phyloP scores from a whole-genome alignment of 2,888 invertebrate genomes.

The Dromius quadrimaculatus region DNA sequence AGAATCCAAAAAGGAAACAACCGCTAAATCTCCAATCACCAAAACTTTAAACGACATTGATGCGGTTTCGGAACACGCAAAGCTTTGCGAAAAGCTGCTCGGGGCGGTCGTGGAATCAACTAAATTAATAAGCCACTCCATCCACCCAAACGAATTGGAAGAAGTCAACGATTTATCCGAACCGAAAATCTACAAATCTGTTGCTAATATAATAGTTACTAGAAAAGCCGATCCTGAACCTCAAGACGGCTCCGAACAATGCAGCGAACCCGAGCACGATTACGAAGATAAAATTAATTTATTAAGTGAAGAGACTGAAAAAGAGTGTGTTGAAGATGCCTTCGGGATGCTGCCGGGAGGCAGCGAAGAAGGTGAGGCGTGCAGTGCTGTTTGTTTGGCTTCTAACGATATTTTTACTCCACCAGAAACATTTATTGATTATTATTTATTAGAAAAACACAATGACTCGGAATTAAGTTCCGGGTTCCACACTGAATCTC shows the following conservation, averaged over 20 bases:
- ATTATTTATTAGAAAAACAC: background rate
- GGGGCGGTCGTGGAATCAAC: constrained; percentile 64
- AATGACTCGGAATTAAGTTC: constrained; percentile 49
- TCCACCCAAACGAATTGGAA: constrained; percentile 58
- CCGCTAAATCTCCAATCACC: constrained; percentile 17
- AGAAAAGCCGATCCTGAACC: constrained; percentile 57
- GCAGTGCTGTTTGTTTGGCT: constrained; percentile 51
- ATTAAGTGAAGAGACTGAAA: constrained; percentile 52
- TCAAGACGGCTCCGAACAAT: constrained; percentile 56
- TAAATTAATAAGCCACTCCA: constrained; percentile 58
- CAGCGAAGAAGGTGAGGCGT: constrained; percentile 51
- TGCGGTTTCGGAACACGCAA: constrained; percentile 67
- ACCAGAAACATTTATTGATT: constrained; percentile 25
- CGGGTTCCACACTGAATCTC: constrained; percentile 47
- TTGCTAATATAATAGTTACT: constrained; percentile 63
- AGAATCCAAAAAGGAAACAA: constrained; percentile 52
- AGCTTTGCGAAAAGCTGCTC: constrained; percentile 67
- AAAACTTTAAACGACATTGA: constrained; percentile 62
- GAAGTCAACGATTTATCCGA: constrained; percentile 59
- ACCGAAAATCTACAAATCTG: constrained; percentile 58
- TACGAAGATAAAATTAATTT: constrained; percentile 62
- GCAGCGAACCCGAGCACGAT: constrained; percentile 61
- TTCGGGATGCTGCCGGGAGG: constrained; percentile 37
- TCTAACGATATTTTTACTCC: constrained; percentile 39
- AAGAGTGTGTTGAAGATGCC: constrained; percentile 43